These are phyloP conservation scores for Marronus borbonicus DNA, from an alignment of 2,888 invertebrate genomes.

Conservation along the genomic window DNA sequence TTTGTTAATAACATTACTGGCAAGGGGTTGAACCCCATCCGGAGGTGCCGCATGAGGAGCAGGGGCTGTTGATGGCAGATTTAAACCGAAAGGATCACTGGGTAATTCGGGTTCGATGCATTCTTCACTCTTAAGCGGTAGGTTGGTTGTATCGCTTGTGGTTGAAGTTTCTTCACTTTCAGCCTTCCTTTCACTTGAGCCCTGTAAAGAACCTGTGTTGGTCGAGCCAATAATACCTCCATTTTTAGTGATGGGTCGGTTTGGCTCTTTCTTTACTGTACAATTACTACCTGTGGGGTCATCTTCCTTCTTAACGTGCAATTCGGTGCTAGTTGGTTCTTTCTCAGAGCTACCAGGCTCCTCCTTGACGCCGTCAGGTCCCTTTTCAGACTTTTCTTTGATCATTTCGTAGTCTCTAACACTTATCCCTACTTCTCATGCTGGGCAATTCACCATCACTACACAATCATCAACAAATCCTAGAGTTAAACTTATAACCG, in stretches of 20 bases:
- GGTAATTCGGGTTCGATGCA: slow-evolving; percentile 67
- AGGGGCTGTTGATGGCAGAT: slow-evolving; percentile 62
- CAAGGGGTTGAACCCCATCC: slow-evolving; percentile 81
- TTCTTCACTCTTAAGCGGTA: slow-evolving; percentile 68
- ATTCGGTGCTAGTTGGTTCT: slow-evolving; percentile 66
- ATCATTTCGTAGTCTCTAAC: slow-evolving; percentile 68
- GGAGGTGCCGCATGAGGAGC: slow-evolving; percentile 69
- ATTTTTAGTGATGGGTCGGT: slow-evolving; percentile 68
- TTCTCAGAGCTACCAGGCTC: slow-evolving; percentile 70
- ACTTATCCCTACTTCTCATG: slow-evolving; percentile 67
- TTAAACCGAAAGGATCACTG: slow-evolving; percentile 67
- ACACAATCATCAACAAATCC: slow-evolving; percentile 63
- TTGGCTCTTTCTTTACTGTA: slow-evolving; percentile 66
- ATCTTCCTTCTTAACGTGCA: slow-evolving; percentile 68
- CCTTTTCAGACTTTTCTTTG: slow-evolving; percentile 71
- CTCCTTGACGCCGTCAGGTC: slow-evolving; percentile 69
- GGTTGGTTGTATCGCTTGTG: slow-evolving; percentile 56
- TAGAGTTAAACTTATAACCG: slow-evolving; percentile 61
- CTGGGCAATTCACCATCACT: slow-evolving; percentile 64
- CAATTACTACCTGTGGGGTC: slow-evolving; percentile 65
- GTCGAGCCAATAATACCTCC: slow-evolving; percentile 70
- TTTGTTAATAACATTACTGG: slow-evolving; percentile 85
- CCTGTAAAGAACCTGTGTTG: slow-evolving; percentile 68
- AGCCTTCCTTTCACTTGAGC: slow-evolving; percentile 64
- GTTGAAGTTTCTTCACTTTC: slow-evolving; percentile 62